These are phyloP conservation scores for Grantiella picta DNA, from an alignment of 2,113 vertebrate species.

Conservation along the genomic window DNA sequence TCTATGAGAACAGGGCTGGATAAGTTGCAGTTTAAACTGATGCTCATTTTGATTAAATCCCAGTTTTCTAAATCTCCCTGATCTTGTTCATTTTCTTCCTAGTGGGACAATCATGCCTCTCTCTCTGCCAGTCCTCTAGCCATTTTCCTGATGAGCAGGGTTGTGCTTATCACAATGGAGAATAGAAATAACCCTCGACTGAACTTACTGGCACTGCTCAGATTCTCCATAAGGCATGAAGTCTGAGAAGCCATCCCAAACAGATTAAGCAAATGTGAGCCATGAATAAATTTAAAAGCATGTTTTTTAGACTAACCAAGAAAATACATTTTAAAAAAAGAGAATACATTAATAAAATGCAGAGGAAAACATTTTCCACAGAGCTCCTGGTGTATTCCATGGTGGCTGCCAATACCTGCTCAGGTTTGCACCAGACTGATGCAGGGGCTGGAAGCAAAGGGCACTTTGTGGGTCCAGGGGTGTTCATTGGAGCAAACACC, in stretches of 20 bases:
- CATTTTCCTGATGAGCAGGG: background rate
- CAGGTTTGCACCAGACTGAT: background rate
- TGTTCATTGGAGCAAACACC: background rate
- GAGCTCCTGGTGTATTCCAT: background rate
- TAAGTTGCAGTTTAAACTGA: background rate
- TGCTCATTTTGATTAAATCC: background rate
- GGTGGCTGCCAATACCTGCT: accelerated
- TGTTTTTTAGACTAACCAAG: background rate
- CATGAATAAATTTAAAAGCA: background rate
- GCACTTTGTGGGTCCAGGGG: accelerated
- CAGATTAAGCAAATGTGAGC: background rate
- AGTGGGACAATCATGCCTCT: background rate
- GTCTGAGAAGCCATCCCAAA: background rate
- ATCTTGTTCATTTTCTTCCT: background rate
- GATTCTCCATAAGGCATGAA: background rate
- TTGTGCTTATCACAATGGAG: background rate
- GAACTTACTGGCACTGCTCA: background rate
- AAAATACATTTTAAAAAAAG: background rate
- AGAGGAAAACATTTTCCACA: background rate
- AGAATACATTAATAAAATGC: background rate
- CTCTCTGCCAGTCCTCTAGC: background rate
- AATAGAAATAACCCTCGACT: background rate
- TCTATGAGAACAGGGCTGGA: background rate
- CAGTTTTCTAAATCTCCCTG: background rate
- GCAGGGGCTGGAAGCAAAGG: background rate